phyloP scores from a whole-genome alignment of 1,140 invertebrate genomes.

The Capitella teleta region DNA sequence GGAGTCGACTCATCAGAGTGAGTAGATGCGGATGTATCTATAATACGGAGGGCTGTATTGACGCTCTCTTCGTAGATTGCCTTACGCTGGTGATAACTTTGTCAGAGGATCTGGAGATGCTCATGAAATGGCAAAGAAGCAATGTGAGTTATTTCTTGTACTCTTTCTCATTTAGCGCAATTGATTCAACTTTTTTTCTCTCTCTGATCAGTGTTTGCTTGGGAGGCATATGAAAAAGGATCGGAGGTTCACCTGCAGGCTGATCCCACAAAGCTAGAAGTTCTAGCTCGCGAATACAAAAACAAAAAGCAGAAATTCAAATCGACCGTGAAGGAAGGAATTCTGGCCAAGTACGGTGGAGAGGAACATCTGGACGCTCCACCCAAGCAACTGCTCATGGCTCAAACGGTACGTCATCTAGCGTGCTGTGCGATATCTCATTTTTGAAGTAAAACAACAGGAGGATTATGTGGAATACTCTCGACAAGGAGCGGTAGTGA shows the following conservation, averaged over 20 bases:
- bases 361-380: conserved; percentile 80
- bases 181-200: neutral
- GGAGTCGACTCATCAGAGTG: conserved; percentile 55
- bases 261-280: conserved; percentile 92
- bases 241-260: conserved; percentile 91
- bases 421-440: neutral
- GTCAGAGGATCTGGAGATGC: conserved; percentile 89
- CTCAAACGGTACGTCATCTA: conserved; percentile 57
- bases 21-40: conserved; percentile 26
- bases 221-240: conserved; percentile 85
- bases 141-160: conserved; percentile 43
- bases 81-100: conserved; percentile 94
- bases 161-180: neutral
- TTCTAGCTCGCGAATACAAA: conserved; percentile 80
- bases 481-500: conserved; percentile 71
- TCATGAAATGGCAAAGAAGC: conserved; percentile 72
- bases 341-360: conserved; percentile 81
- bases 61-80: conserved; percentile 48
- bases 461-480: conserved; percentile 96
- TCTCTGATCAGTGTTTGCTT: conserved; percentile 70
- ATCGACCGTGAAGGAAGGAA: conserved; percentile 56
- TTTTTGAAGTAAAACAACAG: conserved; percentile 15
- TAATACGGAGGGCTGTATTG: conserved; percentile 11
- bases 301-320: conserved; percentile 81
- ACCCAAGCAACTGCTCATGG: conserved; percentile 71